Percentiles rank a stretch among this genome's conserved stretches.
These are phyloP conservation scores for Anastrepha obliqua DNA, from an alignment of 1,140 invertebrate genomes.

Conservation along the genomic window DNA sequence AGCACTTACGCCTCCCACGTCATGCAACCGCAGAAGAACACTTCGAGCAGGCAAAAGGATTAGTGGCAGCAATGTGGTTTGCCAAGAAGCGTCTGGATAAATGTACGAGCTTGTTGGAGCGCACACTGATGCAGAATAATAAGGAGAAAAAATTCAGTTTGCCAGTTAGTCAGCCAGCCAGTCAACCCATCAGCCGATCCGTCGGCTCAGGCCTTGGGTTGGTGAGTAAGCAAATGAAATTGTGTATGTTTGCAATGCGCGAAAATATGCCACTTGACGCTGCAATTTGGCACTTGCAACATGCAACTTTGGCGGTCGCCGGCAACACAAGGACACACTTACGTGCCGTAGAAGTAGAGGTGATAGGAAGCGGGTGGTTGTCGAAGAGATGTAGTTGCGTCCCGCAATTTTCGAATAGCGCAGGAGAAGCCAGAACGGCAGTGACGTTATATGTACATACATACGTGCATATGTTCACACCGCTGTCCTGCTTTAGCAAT, in stretches of 20 bases:
- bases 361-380: not conserved
- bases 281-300: conserved; percentile 49
- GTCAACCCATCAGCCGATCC: not conserved
- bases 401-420: not conserved
- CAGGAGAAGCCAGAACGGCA: not conserved
- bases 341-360: not conserved
- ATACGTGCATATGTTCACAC: not conserved
- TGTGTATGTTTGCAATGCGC: conserved; percentile 25
- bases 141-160: not conserved
- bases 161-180: too few relatives aligned
- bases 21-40: conserved; percentile 39
- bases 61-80: conserved; percentile 1
- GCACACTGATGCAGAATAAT: not conserved
- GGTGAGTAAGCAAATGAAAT: not conserved
- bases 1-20: not conserved
- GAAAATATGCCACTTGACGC: conserved; percentile 41
- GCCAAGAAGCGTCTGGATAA: conserved; percentile 1
- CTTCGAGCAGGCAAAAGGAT: not conserved
- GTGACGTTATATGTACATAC: not conserved
- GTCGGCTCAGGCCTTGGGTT: not conserved
- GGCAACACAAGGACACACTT: conserved; percentile 37
- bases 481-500: not conserved
- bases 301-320: conserved; percentile 45
- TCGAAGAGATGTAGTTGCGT: too few relatives aligned
- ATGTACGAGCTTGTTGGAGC: not conserved